Base-by-base conservation (phyloP, 2,888 invertebrate genomes). In the Polylopha cassiicola region DNA sequence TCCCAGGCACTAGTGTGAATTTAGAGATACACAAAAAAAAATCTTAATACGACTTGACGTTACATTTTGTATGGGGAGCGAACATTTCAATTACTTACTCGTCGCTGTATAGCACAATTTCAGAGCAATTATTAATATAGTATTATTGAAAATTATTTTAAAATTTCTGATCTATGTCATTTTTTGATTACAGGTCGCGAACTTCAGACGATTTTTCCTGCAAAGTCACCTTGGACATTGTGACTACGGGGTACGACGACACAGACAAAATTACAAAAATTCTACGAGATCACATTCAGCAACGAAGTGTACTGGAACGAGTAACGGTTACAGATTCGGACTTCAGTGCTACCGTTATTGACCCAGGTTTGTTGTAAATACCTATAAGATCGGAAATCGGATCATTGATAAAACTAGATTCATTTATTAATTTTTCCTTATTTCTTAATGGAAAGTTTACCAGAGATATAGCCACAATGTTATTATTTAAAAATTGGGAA, bases 141-240 rank as follows among this genome's bases (percentile, higher is more conserved):
- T n/a, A n/a, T 3, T 1, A 7, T 11, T 4, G 6, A 4, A 10
- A 24, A 11, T 11, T 24, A 24, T 29, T 7, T 7, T 2, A 4
- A 8, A 18, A 24, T 15, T 4, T 16, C 9, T 21, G 2, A 3
- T 16, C 6, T 16, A 7, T 31, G 8, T n/a, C 2, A 3, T 23
- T 6, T 3, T 28, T 33, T 11, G 16, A 43, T 78, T 82, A 3
- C 71, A 90, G 90, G 50, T 86, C 86, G 1, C 65, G 78, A 2
- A 69, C 82, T n/a, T 65, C 70, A 1, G 91, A 92, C 53, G 70
- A 79, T 22, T 90, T 91, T 60, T 82, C 87, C 4, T 88, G 88
- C 36, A 87, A 88, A 61, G 91, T 91, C 11, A 91, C 91, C 0
- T 67, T 92, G 46, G 93, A 93, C 65, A 78, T 94, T 34, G 88